Percentiles rank a stretch among this genome's conserved stretches.
Conservation (phyloP, 2,888 invertebrate genomes). For the Drosophila buzzatii region DNA sequence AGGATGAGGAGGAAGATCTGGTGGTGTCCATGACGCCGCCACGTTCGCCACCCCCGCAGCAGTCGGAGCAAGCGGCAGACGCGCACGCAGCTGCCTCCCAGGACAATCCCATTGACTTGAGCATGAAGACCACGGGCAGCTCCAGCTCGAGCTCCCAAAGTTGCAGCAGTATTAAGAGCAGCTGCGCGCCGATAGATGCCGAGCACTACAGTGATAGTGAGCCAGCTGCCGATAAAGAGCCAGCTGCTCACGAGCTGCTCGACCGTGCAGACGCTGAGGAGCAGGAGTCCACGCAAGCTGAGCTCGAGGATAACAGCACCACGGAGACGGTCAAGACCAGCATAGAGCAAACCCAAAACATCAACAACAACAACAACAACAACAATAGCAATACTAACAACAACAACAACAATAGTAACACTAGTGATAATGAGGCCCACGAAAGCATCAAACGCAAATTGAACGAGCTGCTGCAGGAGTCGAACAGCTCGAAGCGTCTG, state of each 20-base stretch:
- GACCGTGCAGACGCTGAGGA: conserved; percentile 4
- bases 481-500: conserved; percentile 61
- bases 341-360: conserved; percentile 43
- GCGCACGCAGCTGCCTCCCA: conserved; percentile 80
- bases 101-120: conserved; percentile 93
- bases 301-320: conserved; percentile 40
- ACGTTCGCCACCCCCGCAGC: conserved; percentile 85
- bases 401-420: conserved; percentile 50
- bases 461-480: conserved; percentile 58
- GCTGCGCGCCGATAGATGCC: conserved; percentile 64
- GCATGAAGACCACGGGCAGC: conserved; percentile 89
- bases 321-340: conserved; percentile 52
- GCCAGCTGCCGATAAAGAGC: not conserved
- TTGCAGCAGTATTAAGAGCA: conserved; percentile 60
- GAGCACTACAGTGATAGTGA: conserved; percentile 68
- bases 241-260: conserved; percentile 1
- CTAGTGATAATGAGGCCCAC: conserved; percentile 58
- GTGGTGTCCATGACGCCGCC: conserved; percentile 88
- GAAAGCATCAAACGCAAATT: conserved; percentile 63
- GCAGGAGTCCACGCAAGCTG: conserved; percentile 10
- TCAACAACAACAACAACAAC: conserved; percentile 36
- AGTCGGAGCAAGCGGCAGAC: conserved; percentile 32
- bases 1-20: conserved; percentile 85
- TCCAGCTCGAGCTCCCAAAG: conserved; percentile 79
- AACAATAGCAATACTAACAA: conserved; percentile 42